Conservation (phyloP, 2,797 vertebrate species). For the Tamandua tetradactyla region DNA sequence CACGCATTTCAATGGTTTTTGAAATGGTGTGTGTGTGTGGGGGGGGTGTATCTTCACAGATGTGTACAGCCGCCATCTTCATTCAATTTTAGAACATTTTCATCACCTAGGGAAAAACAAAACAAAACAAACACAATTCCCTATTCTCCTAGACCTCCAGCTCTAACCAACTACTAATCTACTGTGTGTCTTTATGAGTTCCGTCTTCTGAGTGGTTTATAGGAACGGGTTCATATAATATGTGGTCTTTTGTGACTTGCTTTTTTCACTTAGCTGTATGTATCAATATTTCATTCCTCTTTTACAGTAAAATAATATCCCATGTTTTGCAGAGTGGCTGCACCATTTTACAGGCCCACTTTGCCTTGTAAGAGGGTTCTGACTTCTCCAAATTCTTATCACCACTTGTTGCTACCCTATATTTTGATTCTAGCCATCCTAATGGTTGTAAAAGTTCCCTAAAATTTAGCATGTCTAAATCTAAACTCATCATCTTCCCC, state of each 20-base stretch:
- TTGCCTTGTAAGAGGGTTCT: neutral
- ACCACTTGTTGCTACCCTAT: neutral
- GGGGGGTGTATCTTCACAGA: neutral
- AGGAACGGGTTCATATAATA: neutral
- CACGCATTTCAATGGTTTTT: too few species aligned
- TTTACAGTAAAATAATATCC: neutral
- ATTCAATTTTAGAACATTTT: neutral
- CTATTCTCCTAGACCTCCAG: neutral
- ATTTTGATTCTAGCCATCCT: neutral
- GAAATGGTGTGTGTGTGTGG: neutral
- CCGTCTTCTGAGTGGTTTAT: neutral
- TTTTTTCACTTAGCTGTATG: neutral
- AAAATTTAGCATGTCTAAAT: neutral
- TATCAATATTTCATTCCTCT: neutral
- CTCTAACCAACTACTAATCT: neutral
- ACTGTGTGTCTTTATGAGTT: neutral
- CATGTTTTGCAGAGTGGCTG: neutral
- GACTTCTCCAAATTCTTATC: neutral
- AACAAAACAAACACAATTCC: too few species aligned
- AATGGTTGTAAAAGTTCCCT: neutral
- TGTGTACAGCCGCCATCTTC: neutral
- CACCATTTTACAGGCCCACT: neutral
- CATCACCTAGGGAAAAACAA: neutral
- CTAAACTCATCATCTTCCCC: neutral
- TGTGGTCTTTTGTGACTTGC: neutral